Base-by-base conservation (phyloP, 2,113 vertebrate species). In the Gila orcuttii region DNA sequence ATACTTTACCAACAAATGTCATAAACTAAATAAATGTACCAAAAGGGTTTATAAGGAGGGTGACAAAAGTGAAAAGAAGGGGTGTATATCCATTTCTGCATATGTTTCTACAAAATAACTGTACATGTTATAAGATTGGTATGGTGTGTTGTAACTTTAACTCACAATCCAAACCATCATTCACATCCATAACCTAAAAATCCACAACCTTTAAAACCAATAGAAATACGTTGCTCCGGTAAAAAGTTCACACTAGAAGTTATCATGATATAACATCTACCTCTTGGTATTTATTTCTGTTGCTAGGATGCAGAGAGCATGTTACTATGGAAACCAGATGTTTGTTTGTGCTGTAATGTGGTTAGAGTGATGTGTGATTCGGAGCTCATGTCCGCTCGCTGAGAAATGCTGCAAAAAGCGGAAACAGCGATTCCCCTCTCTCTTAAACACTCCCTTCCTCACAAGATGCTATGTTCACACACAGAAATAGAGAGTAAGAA, bases 321-420 rank as follows among this genome's bases (percentile, higher is more conserved):
- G 78, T 85, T n/a, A 4, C 83, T 50, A 31, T 82, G 64, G 86
- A 85, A 79, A 87, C 83, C 73, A 85, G 31, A n/a, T 62, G 71
- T 84, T 79, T 89, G 79, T 89, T 89, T 84, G n/a, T 64, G 17
- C 15, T n/a, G 45, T 57, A 73, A 52, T 83, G 39, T 74, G 66
- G 75, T 79, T 55, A 76, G 45, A 78, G 13, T n/a, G 36, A 71
- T 13, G 13, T 42, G 28, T 66, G 19, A 55, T n/a, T 80, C 23
- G 2, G 39, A 23, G 59, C 25, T 6, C 23, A 68, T 79, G 62
- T 84, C 64, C 19, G 50, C 21, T 39, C 7, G 39, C 36, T 15
- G 50, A 83, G 50, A 42, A 25, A 50, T n/a, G 80, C 45, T 82
- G 64, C 64, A 71, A 71, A 66, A 82, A 68, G 6, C 10, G 13